phyloP scores from a whole-genome alignment of 2,888 invertebrate species.

The Limenitis camilla region DNA sequence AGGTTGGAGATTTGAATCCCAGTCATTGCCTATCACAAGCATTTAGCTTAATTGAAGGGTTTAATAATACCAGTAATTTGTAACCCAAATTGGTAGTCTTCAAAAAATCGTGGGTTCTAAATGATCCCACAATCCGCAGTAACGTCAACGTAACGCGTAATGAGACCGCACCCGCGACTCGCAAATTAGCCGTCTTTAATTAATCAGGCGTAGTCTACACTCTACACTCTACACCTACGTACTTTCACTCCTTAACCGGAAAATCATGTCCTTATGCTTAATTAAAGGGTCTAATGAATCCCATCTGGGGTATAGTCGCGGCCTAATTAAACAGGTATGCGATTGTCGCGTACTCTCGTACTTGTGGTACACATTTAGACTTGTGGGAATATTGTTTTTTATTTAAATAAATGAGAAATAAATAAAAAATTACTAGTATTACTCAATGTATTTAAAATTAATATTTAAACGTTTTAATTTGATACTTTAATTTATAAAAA shows the following conservation, averaged over 20 bases:
- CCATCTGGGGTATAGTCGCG: conserved; percentile 47
- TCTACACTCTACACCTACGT: conserved; percentile 40
- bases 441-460: no score
- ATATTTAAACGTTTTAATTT: no score
- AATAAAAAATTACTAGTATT: no score
- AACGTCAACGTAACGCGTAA: conserved; percentile 11
- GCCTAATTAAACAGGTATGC: conserved; percentile 47
- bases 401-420: no score
- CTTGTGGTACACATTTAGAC: not conserved
- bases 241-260: conserved; percentile 52
- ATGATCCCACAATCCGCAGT: not conserved
- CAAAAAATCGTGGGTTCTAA: no score
- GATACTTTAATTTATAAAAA: no score
- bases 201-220: conserved; percentile 37
- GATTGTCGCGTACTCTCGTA: conserved; percentile 24
- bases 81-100: no score
- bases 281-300: conserved; percentile 60
- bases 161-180: conserved; percentile 17
- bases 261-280: conserved; percentile 61
- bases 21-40: no score
- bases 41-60: no score
- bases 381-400: not conserved
- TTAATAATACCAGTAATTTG: no score
- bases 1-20: no score
- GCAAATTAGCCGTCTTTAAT: conserved; percentile 39